phyloP scores from a whole-genome alignment of 2,888 invertebrate genomes.

The Troilus luridus region DNA sequence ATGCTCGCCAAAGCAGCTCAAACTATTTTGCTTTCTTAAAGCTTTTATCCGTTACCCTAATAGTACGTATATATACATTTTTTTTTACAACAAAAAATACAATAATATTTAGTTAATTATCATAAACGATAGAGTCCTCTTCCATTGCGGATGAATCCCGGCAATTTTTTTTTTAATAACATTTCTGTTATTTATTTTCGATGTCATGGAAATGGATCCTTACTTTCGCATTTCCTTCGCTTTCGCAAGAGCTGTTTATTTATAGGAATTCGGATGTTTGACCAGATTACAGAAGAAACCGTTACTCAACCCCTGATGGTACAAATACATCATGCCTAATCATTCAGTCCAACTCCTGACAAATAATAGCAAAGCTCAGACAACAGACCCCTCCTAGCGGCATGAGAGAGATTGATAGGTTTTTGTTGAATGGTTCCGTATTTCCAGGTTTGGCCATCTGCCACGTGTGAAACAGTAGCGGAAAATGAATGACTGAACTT shows the following conservation, averaged over 20 bases:
- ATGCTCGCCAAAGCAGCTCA: no score
- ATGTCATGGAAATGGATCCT: background rate
- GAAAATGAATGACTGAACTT: background rate
- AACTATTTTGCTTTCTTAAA: no score
- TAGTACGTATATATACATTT: no score
- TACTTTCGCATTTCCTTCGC: background rate
- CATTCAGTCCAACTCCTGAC: background rate
- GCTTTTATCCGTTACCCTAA: no score
- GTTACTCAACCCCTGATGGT: background rate
- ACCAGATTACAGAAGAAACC: background rate
- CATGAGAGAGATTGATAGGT: constrained; percentile 1
- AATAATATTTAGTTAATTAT: no score
- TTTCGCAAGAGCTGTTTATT: background rate
- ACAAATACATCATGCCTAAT: background rate
- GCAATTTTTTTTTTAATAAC: no score
- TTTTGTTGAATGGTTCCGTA: background rate
- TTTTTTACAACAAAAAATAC: no score
- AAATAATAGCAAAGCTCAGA: background rate
- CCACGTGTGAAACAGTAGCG: background rate
- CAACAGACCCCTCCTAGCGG: background rate
- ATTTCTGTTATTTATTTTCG: background rate
- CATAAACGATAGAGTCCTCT: no score
- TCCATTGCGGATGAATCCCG: no score
- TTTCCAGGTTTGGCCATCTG: background rate
- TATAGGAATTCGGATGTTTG: background rate